Evolutionary conservation across 2,888 invertebrate species (phyloP).

Genomic region (Nephrotoma flavescens): DNA sequence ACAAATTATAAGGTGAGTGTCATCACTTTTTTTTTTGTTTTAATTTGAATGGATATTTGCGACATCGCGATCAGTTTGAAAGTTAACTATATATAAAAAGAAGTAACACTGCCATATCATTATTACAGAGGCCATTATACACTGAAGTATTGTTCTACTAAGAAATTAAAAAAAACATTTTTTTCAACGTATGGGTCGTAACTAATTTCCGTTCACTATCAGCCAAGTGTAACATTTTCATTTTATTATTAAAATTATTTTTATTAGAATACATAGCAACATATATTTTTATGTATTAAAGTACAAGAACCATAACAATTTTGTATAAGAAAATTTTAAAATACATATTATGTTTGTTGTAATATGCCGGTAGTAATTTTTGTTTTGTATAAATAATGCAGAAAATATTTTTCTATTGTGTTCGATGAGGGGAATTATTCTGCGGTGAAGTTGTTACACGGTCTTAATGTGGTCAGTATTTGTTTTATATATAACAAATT

Average conservation of each 20-base stretch:
- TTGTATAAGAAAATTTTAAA: background rate
- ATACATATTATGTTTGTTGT: background rate
- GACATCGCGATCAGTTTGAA: background rate
- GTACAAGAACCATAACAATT: background rate
- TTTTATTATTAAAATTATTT: background rate
- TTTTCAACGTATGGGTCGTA: background rate
- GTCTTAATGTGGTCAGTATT: background rate
- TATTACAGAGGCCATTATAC: too few relatives aligned
- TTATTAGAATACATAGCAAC: background rate
- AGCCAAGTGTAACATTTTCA: slow-evolving; percentile 3
- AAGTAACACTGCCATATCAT: background rate
- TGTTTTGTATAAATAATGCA: background rate
- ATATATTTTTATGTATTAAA: background rate
- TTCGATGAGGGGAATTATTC: background rate
- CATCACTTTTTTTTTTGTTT: background rate
- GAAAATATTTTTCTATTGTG: background rate
- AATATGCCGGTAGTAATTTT: background rate
- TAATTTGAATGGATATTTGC: background rate
- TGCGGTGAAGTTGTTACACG: background rate
- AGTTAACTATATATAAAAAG: background rate
- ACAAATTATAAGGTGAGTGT: background rate
- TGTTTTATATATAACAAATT: background rate
- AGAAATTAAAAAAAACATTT: background rate
- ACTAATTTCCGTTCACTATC: slow-evolving; percentile 2
- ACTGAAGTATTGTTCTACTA: background rate